phyloP scores from a whole-genome alignment of 2,888 invertebrate genomes.

The Trisateles emortualis region DNA sequence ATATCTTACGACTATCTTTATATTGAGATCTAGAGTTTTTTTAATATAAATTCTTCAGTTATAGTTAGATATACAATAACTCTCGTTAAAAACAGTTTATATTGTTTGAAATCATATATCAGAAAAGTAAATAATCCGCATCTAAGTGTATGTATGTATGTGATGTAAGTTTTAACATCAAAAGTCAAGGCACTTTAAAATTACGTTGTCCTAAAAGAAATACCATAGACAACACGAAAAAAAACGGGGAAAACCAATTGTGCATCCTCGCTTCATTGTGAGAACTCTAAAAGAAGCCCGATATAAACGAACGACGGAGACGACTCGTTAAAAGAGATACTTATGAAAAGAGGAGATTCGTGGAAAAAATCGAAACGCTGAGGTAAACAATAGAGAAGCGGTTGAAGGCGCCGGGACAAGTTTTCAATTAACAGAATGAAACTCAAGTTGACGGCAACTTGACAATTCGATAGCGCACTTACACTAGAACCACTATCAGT shows the following conservation, averaged over 20 bases:
- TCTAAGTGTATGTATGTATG: slow-evolving; percentile 15
- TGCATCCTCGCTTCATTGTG: slow-evolving; percentile 62
- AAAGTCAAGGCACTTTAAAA: slow-evolving; percentile 50
- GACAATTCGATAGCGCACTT: slow-evolving; percentile 44
- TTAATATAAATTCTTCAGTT: no score
- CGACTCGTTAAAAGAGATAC: slow-evolving; percentile 66
- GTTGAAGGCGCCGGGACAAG: slow-evolving; percentile 59
- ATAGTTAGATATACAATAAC: no score
- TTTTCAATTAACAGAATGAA: slow-evolving; percentile 66
- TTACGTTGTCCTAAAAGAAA: slow-evolving; percentile 48
- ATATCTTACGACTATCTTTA: no score
- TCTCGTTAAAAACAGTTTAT: no score
- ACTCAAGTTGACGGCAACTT: slow-evolving; percentile 48
- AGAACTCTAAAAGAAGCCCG: slow-evolving; percentile 61
- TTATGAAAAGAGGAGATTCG: slow-evolving; percentile 63
- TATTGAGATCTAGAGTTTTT: no score
- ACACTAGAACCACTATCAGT: slow-evolving; percentile 28
- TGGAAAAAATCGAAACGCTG: slow-evolving; percentile 58
- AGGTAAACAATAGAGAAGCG: slow-evolving; percentile 63
- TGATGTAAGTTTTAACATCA: slow-evolving; percentile 39
- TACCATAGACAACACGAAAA: slow-evolving; percentile 47
- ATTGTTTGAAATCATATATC: no score
- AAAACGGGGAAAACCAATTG: slow-evolving; percentile 63
- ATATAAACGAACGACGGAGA: slow-evolving; percentile 62
- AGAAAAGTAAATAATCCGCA: not conserved